Conservation (phyloP, 2,888 invertebrate species). For the Labia minor region DNA sequence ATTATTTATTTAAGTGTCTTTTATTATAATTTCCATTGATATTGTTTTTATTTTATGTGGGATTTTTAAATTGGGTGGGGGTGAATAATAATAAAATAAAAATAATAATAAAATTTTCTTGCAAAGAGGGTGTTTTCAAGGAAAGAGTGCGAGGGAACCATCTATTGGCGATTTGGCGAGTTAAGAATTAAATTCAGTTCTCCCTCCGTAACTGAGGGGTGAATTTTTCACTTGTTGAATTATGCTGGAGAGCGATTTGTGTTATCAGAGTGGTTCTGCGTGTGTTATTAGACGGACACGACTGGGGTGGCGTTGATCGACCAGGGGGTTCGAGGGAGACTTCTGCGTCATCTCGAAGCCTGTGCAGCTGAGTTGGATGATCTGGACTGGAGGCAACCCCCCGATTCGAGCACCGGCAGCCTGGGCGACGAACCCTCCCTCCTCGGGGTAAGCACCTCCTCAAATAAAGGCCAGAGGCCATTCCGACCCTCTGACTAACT, state of each 20-base stretch:
- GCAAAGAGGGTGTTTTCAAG: no score
- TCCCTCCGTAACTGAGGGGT: background rate
- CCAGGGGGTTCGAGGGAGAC: conserved; percentile 45
- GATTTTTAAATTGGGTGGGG: no score
- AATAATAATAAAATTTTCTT: no score
- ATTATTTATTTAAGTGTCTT: no score
- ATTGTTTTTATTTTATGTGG: no score
- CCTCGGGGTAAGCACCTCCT: conserved; percentile 18
- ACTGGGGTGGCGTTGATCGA: conserved; percentile 31
- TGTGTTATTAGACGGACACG: conserved; percentile 46
- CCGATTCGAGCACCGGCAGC: conserved; percentile 37
- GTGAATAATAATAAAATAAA: no score
- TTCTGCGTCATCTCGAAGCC: conserved; percentile 48
- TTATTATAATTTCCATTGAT: no score
- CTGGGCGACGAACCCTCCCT: conserved; percentile 34
- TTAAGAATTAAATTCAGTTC: background rate
- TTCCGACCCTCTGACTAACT: background rate
- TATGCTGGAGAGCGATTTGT: background rate
- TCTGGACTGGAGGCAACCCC: conserved; percentile 33
- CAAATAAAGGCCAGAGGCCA: conserved; percentile 21
- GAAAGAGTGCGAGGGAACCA: no score
- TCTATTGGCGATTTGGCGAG: background rate
- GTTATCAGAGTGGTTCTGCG: conserved; percentile 38
- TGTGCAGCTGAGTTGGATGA: conserved; percentile 51
- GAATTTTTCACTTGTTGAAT: background rate